phyloP scores from a whole-genome alignment of 2,888 invertebrate genomes.

The Andrena hattorfiana region DNA sequence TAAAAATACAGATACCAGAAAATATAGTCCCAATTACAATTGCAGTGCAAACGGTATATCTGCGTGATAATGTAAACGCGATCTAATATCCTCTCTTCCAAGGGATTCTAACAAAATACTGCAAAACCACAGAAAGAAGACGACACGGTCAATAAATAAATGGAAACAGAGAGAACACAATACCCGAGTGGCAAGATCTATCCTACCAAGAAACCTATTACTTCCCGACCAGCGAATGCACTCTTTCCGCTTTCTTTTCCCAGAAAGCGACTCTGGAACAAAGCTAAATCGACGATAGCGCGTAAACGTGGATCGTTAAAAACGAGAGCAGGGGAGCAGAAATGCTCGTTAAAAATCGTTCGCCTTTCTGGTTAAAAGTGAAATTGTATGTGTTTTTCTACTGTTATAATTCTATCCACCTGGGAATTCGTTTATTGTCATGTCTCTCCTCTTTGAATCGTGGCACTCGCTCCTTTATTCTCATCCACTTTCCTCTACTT shows the following conservation, averaged over 20 bases:
- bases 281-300: slow-evolving; percentile 1
- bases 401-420: no score
- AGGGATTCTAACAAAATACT: no score
- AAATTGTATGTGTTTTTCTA: slow-evolving; percentile 2
- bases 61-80: no score
- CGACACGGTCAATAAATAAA: neutral
- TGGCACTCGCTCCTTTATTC: no score
- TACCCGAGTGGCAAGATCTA: neutral
- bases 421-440: no score
- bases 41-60: no score
- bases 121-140: neutral
- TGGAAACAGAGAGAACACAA: neutral
- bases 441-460: no score
- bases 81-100: no score
- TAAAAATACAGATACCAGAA: no score
- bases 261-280: slow-evolving; percentile 11
- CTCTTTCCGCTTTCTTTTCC: slow-evolving; percentile 22
- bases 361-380: slow-evolving; percentile 11
- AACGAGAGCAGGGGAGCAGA: slow-evolving; percentile 5
- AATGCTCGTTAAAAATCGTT: slow-evolving; percentile 8
- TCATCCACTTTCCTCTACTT: no score
- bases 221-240: neutral
- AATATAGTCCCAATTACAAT: no score
- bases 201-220: slow-evolving; percentile 16
- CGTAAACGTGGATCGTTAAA: slow-evolving; percentile 24